Evolutionary conservation across 64 coral and sea anemone species (phyloP).

Genomic region (Anthopleura sola): DNA sequence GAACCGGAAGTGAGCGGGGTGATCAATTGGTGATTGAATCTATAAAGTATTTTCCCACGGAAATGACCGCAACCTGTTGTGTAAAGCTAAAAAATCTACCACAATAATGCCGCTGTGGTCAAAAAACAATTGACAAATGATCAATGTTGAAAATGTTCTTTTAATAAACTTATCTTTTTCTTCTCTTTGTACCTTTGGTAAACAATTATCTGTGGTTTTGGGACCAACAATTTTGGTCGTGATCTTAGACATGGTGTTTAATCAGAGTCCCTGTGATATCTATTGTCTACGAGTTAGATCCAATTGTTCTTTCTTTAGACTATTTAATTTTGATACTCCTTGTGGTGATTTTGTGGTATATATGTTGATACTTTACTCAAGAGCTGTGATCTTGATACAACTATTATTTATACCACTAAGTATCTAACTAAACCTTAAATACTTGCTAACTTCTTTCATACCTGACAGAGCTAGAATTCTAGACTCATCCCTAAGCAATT

Average conservation of each 20-base stretch:
- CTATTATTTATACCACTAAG: no score
- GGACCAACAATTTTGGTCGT: neutral
- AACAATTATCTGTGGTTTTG: neutral
- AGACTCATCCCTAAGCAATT: neutral
- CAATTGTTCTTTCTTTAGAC: neutral
- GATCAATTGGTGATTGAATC: slow-evolving; percentile 46
- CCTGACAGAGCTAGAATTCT: no score
- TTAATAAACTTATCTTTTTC: neutral
- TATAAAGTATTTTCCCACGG: slow-evolving; percentile 70
- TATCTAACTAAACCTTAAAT: no score
- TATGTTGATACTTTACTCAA: neutral
- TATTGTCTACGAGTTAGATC: neutral
- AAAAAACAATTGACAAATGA: neutral
- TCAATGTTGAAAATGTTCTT: neutral
- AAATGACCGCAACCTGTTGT: slow-evolving; percentile 54
- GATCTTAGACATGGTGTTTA: neutral
- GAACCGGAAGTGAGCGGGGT: slow-evolving; percentile 11
- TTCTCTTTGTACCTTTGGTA: neutral
- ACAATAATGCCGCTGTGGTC: slow-evolving; percentile 29
- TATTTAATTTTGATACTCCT: neutral
- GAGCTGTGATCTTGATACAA: no score
- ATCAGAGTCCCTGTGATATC: neutral
- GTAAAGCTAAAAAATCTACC: slow-evolving; percentile 45
- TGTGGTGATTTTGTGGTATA: neutral
- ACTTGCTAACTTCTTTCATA: no score